A percentile compares a stretch with the other conserved stretches of the same genome.
phyloP scores from a whole-genome alignment of 2,888 invertebrate species.

The Fabriciana adippe region DNA sequence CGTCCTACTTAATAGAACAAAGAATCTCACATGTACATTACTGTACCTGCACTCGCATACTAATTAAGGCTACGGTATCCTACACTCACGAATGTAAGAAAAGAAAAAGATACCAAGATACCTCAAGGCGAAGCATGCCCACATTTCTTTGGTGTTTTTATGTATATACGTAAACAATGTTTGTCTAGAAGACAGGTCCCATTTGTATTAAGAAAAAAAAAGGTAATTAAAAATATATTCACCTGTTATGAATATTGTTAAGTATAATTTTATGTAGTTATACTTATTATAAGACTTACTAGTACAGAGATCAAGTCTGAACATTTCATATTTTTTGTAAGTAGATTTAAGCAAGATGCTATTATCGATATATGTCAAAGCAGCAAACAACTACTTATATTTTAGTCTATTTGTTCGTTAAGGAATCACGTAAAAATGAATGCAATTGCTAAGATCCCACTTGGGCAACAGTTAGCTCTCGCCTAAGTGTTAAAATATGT shows the following conservation, averaged over 20 bases:
- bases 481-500: too few relatives aligned
- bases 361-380: too few relatives aligned
- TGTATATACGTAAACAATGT: constrained; percentile 23
- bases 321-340: too few relatives aligned
- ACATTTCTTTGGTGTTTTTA: constrained; percentile 32
- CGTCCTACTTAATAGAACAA: constrained; percentile 40
- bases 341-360: too few relatives aligned
- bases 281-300: background rate
- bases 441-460: too few relatives aligned
- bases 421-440: too few relatives aligned
- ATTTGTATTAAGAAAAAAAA: constrained; percentile 6
- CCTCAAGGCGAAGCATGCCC: constrained; percentile 28
- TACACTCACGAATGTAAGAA: constrained; percentile 41
- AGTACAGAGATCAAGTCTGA: too few relatives aligned
- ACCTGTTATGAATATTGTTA: constrained; percentile 3
- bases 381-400: too few relatives aligned
- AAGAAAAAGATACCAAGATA: constrained; percentile 34
- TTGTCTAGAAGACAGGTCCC: constrained; percentile 20
- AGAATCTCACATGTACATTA: constrained; percentile 36
- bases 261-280: background rate
- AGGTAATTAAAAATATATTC: constrained; percentile 3
- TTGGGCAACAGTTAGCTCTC: too few relatives aligned
- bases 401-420: too few relatives aligned
- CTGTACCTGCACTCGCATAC: constrained; percentile 39
- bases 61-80: constrained; percentile 43